Percentiles rank a stretch among this genome's conserved stretches.
Conservation (phyloP, 2,113 vertebrate genomes). For the Vidua macroura region DNA sequence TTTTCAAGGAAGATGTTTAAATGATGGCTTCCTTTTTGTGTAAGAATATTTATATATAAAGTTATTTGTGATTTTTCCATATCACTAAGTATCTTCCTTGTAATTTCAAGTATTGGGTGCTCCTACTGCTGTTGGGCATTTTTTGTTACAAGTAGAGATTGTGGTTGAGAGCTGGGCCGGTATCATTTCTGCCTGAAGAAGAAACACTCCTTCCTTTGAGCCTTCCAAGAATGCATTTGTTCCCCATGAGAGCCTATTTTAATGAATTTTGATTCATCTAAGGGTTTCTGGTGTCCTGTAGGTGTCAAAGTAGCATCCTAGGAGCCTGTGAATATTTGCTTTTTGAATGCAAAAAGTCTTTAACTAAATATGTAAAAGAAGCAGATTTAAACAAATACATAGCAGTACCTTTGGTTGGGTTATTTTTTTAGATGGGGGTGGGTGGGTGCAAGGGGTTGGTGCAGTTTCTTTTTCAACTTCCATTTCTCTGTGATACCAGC, state of each 20-base stretch:
- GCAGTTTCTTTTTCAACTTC: background rate
- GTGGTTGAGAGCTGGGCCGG: background rate
- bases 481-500: background rate
- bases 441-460: fast-evolving
- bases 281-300: background rate
- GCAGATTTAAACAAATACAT: background rate
- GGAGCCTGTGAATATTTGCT: background rate
- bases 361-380: background rate
- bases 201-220: background rate
- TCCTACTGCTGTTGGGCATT: background rate
- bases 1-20: background rate
- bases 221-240: background rate
- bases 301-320: background rate
- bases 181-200: background rate
- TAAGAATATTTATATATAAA: background rate
- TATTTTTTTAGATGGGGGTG: background rate
- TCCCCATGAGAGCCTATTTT: background rate
- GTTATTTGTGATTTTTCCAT: background rate
- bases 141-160: background rate
- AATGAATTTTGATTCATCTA: background rate
- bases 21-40: background rate
- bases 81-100: background rate
- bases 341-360: background rate
- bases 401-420: background rate
- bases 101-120: background rate